These are phyloP conservation scores for Pammene aurita DNA, from an alignment of 2,888 invertebrate species.

Conservation along the genomic window DNA sequence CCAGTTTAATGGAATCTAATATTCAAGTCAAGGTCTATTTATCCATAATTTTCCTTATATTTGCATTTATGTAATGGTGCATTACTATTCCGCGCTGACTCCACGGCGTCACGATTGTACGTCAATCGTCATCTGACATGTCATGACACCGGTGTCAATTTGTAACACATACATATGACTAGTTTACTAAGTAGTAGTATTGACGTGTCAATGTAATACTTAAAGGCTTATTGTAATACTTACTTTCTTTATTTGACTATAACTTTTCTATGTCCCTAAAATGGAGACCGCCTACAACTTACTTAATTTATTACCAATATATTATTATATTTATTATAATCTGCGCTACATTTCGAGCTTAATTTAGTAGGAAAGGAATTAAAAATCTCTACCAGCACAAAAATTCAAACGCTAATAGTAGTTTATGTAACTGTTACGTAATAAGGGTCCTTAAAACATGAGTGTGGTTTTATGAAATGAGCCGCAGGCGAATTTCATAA, in stretches of 20 bases:
- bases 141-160: slow-evolving; percentile 55
- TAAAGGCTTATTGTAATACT: not conserved
- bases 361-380: too few relatives aligned
- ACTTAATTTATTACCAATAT: too few relatives aligned
- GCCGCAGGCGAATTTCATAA: too few relatives aligned
- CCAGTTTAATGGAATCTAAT: not conserved
- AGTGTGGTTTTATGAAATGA: too few relatives aligned
- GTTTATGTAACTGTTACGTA: too few relatives aligned
- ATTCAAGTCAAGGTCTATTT: slow-evolving; percentile 27
- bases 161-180: slow-evolving; percentile 53
- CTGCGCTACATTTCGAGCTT: too few relatives aligned
- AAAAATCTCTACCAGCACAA: too few relatives aligned
- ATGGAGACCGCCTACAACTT: too few relatives aligned
- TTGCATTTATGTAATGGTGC: slow-evolving; percentile 8
- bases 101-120: slow-evolving; percentile 49
- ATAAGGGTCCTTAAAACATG: too few relatives aligned
- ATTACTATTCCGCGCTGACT: slow-evolving; percentile 28
- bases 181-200: slow-evolving; percentile 43
- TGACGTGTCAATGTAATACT: slow-evolving; percentile 13
- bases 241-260: slow-evolving; percentile 6
- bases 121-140: slow-evolving; percentile 53
- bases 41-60: slow-evolving; percentile 20
- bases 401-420: too few relatives aligned
- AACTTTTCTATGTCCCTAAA: not conserved
- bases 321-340: too few relatives aligned